Base-by-base conservation (phyloP, 2,113 vertebrate species). In the Atractosteus spatula region DNA sequence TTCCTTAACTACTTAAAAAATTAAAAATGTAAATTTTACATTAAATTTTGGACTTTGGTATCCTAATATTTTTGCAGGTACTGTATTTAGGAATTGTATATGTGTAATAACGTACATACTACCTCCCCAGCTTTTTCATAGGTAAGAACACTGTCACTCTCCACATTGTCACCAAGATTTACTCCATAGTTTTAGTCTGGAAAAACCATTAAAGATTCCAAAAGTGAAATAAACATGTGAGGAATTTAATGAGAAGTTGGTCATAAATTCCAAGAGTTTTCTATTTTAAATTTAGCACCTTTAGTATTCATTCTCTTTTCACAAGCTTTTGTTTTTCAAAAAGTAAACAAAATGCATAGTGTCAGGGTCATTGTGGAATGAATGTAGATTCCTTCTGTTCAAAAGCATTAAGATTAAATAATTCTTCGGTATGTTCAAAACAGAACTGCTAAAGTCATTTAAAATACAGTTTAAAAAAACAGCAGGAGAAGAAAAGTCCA, bases 401-500 rank as follows among this genome's bases (percentile, higher is more conserved):
- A 7, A 45, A 16, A 44, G 13, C 17, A 54, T 42, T 11, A 13
- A 42, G 68, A 56, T 4, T 2, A 47, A 73, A n/a, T 12, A 68
- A 68, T 73, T 45, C 43, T 68, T 51, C 7, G 51, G 65, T 68
- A 44, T 7, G 51, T 29, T 42, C 66, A 29, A 45, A 62, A 65
- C 17, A 62, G 51, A 55, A 61, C 71, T 73, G 71, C 29, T 17
- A 61, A 72, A 73, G 29, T 64, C 14, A 68, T n/a, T 62, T 68
- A 41, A 43, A 44, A 73, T 5, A 41, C 3, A 10, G 14, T 44
- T 43, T 7, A 5, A 42, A 71, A 44, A 69, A 72, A 80, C 61
- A 76, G 70, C 75, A 74, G 75, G 76, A 44, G 68, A 14, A 65
- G 62, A 55, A 45, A 72, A 71, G 62, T 63, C 72, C 79, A 51